Evolutionary conservation across 2,888 invertebrate genomes (phyloP), one percentile per base, ranked within the genome.

Genomic region (Rotaria magnacalcarata): DNA sequence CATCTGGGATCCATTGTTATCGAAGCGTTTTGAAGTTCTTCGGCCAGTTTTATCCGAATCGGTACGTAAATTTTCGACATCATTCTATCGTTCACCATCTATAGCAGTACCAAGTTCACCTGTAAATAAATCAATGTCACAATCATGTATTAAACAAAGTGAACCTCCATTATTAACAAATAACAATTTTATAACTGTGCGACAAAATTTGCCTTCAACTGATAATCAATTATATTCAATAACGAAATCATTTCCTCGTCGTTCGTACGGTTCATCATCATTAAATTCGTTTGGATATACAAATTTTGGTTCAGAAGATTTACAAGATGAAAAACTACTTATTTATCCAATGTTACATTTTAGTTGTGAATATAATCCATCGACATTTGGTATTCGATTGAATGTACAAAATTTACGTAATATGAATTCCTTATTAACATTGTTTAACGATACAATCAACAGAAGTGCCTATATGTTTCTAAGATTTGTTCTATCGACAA

Each of bases 321-420:
- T 43, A 43, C 11, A 1, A 21, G 47, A 47, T 11, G 75, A 80
- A 1, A 21, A 21, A 43, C 43, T 5, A 24, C 41, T 5, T 16
- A 3, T 47, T 0, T 47, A 24, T 43, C 67, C 67, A 27, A 34
- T 34, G 0, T 80, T 80, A 80, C 75, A 80, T 24, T 80, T 80
- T 24, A 80, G 75, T 47, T 80, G 75, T 80, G 75, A 80, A 80
- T 80, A 80, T 80, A 80, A 80, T 47, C 75, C 75, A 47, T 47
- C 75, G 47, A 47, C 75, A 21, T 80, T 47, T 24, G 47, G 43
- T 47, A 80, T 80, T 80, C 19, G 75, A 47, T 47, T 80, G 47
- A 80, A 80, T 80, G 47, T 80, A 11, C 75, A 80, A 47, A 80
- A 80, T 47, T 47, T 80, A 21, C 75, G 75, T 24, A 34, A 80